phyloP scores from a whole-genome alignment of 2,797 vertebrate genomes.

The Girardinus metallicus region DNA sequence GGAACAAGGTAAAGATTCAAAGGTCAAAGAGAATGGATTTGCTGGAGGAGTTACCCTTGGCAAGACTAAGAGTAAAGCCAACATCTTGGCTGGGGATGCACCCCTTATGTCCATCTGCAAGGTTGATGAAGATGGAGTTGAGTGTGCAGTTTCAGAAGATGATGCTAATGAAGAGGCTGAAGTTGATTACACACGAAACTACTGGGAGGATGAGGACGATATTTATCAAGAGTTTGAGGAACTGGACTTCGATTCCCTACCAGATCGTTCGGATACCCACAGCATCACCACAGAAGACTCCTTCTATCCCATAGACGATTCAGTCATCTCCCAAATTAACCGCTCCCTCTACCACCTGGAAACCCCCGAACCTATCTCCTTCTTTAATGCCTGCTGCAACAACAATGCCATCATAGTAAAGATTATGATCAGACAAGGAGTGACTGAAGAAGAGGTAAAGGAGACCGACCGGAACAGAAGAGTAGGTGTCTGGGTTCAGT shows the following conservation, averaged over 20 bases:
- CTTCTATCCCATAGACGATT: conserved; percentile 85
- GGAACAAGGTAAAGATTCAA: conserved; percentile 61
- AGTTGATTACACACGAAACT: conserved; percentile 58
- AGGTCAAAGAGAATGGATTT: conserved; percentile 72
- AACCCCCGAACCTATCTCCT: conserved; percentile 82
- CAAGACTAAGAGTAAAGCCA: conserved; percentile 2
- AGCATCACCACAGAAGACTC: conserved; percentile 92
- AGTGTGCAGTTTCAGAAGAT: conserved; percentile 19
- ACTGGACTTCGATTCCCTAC: conserved; percentile 86
- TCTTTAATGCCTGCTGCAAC: conserved; percentile 91
- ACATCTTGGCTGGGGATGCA: conserved; percentile 8
- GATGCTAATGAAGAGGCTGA: conserved; percentile 28
- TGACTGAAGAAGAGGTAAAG: conserved; percentile 84
- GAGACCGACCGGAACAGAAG: conserved; percentile 91
- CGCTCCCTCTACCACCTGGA: conserved; percentile 47
- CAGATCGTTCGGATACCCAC: conserved; percentile 78
- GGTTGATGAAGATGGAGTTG: conserved; percentile 38
- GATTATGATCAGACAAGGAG: conserved; percentile 89
- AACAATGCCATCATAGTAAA: conserved; percentile 90
- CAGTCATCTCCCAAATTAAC: conserved; percentile 12
- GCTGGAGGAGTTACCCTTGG: conserved; percentile 16
- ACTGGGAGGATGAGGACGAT: conserved; percentile 81
- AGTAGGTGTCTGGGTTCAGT: conserved; percentile 77
- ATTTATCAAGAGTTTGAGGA: conserved; percentile 85
- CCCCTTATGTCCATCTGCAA: conserved; percentile 51